Evolutionary conservation across 1,140 invertebrate species (phyloP), one percentile per base, ranked within the genome.

Genomic region (Andrena cerasifolii): DNA sequence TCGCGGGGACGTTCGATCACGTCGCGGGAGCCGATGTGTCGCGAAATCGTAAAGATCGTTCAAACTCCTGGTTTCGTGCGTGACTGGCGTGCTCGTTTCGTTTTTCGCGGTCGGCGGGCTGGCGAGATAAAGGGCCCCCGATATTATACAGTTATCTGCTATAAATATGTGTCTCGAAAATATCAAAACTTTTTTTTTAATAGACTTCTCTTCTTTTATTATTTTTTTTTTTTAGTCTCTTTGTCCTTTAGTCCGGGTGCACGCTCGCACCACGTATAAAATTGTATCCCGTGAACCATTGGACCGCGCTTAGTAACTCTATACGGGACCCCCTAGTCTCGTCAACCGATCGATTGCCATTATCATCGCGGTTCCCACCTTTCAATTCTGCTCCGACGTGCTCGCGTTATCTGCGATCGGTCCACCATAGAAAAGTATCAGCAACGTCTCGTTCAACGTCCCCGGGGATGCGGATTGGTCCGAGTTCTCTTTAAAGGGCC

Each of bases 241-340:
- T 85, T 78, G 82, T 74, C 66, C 59, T 80, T 87, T 62, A 72
- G 43, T 80, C 62, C 28, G 40, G 18, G 62, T 67, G 61, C 59
- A 80, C 74, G 70, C 83, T 79, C 81, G 84, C 83, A 70, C 63
- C 70, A 84, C 77, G 87, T 90, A 89, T 82, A 91, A 91, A 91
- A 91, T 91, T 91, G 90, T 91, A 89, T 90, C 90, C 90, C 89
- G 77, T 91, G 83, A 91, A 91, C 89, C 90, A 90, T 91, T 91
- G 90, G 89, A 91, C 90, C 90, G 79, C 90, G 63, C 86, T 85
- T 86, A 87, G 75, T 85, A 81, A 84, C 75, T 85, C 65, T 76
- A 68, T 47, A 83, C 76, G 83, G 73, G 54, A 74, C 58, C 10
- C 33, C 63, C 62, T 53, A 10, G 63, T 66, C 82, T 80, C 79